Evolutionary conservation across 2,888 invertebrate species (phyloP).

Genomic region (Antheraea assamensis): DNA sequence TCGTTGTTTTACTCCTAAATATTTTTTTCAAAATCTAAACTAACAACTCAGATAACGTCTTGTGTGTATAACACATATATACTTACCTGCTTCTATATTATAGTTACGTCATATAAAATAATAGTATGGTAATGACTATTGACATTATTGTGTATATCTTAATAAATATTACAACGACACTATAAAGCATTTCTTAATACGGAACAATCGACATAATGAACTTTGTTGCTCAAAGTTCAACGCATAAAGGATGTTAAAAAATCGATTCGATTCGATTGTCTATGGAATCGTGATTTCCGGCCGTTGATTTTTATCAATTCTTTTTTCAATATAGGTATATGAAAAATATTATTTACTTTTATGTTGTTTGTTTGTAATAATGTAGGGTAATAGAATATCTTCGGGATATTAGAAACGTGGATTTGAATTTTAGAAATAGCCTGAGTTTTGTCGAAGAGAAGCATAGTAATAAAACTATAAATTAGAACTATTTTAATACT

Average conservation of each 20-base stretch:
- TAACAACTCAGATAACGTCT: no score
- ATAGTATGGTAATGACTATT: background rate
- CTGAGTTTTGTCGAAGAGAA: background rate
- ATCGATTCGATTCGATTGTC: constrained; percentile 58
- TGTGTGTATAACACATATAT: no score
- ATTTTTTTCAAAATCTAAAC: no score
- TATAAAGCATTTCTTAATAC: constrained; percentile 24
- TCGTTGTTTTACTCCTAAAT: no score
- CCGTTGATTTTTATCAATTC: constrained; percentile 43
- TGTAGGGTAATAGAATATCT: background rate
- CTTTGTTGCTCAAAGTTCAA: constrained; percentile 27
- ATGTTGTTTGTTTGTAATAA: background rate
- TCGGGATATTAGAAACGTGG: background rate
- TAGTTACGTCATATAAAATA: constrained; percentile 6
- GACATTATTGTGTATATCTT: constrained; percentile 4
- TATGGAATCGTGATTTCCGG: constrained; percentile 60
- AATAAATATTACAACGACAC: constrained; percentile 6
- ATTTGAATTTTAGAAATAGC: background rate
- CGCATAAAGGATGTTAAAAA: constrained; percentile 48
- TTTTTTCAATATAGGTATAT: background rate
- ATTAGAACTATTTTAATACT: background rate
- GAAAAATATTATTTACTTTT: background rate
- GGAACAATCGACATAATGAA: constrained; percentile 47
- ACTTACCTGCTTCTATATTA: background rate
- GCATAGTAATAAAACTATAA: background rate